Conservation (phyloP, 2,888 invertebrate genomes). For the Siphlonurus alternatus region DNA sequence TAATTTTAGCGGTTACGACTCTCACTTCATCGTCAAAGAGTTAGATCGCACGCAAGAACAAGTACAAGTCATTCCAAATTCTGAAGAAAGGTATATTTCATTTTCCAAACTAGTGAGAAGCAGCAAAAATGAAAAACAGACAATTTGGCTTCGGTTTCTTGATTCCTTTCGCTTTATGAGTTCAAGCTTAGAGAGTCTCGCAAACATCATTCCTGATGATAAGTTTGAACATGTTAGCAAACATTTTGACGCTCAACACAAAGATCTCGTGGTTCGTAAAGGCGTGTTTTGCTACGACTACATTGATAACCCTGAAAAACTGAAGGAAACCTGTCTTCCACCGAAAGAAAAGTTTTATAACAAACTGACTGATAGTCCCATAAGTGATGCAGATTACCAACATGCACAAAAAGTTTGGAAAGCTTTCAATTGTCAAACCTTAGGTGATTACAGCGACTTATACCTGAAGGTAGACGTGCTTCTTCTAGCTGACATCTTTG, state of each 20-base stretch:
- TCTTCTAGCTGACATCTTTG: slow-evolving; percentile 22
- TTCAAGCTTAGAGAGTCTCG: background rate
- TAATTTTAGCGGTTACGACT: background rate
- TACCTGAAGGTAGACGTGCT: slow-evolving; percentile 23
- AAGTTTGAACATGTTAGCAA: background rate
- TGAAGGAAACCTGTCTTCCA: background rate
- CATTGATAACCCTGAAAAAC: background rate
- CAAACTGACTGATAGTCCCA: background rate
- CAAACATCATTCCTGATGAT: background rate
- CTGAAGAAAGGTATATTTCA: background rate
- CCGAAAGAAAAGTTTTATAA: background rate
- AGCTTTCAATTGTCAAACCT: slow-evolving; percentile 18
- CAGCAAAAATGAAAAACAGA: background rate
- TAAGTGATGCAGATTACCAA: background rate
- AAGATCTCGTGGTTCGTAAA: background rate
- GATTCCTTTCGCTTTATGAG: background rate
- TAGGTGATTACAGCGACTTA: slow-evolving; percentile 22
- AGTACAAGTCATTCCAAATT: background rate
- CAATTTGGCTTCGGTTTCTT: background rate
- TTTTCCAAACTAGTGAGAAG: too few species aligned
- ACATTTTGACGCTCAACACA: background rate
- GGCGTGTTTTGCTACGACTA: background rate
- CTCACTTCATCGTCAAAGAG: background rate
- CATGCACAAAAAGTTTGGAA: background rate
- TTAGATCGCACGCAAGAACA: background rate